Percentiles rank a stretch among this genome's conserved stretches.
phyloP scores from a whole-genome alignment of 2,113 vertebrate species.

The rabbit (Oryctolagus cuniculus) region DNA sequence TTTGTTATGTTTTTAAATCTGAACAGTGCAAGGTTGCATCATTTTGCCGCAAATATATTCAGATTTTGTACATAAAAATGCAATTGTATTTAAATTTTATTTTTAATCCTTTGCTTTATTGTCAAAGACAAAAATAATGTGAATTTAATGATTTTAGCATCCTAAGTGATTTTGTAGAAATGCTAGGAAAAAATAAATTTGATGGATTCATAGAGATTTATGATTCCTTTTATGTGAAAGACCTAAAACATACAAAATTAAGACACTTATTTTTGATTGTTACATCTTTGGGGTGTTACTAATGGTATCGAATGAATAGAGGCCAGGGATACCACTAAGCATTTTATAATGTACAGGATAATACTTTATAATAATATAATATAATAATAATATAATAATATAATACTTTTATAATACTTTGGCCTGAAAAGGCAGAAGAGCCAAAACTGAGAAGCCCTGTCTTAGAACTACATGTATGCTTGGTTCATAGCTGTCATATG shows the following conservation, averaged over 20 bases:
- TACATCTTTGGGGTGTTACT: background rate
- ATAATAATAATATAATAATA: too few species aligned
- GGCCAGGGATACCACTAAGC: background rate
- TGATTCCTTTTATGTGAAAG: too few species aligned
- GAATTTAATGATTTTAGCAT: too few species aligned
- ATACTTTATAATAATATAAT: background rate
- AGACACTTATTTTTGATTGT: background rate
- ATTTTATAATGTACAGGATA: background rate
- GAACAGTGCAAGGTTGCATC: background rate
- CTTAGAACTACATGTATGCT: background rate
- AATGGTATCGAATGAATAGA: background rate
- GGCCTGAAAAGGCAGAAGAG: background rate
- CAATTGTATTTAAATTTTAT: too few species aligned
- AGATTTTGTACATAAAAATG: too few species aligned
- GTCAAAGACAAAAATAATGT: too few species aligned
- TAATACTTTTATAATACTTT: background rate
- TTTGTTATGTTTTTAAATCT: conserved; percentile 43
- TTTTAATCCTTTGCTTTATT: too few species aligned
- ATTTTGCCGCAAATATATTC: too few species aligned
- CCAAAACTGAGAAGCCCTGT: background rate
- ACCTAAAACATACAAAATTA: too few species aligned
- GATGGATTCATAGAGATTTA: too few species aligned
- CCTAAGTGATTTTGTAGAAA: too few species aligned
- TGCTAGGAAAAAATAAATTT: too few species aligned
- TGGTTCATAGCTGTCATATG: background rate